Evolutionary conservation across 2,797 vertebrate genomes (phyloP), one percentile per base, ranked within the genome.

Genomic region (Neopelma chrysocephalum): DNA sequence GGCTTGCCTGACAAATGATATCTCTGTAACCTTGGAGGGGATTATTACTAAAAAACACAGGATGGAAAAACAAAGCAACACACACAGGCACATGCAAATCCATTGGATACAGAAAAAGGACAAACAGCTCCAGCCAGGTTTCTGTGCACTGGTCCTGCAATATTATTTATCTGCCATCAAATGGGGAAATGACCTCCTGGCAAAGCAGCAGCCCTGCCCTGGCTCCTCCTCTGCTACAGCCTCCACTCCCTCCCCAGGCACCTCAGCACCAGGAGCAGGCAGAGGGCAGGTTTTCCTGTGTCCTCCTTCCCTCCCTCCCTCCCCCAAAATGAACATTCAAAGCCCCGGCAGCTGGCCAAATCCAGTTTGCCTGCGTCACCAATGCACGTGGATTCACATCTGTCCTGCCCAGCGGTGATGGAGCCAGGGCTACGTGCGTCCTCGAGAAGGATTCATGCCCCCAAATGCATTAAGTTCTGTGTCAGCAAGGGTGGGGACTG

Each of bases 1-100:
- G 11, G 95, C 94, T 96, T 96, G 92, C 88, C 95, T 96, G 95
- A 96, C 88, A 96, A 97, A 96, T 57, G 92, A 95, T 97, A 97
- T 94, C 90, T 79, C 91, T 92, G 78, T 96, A 97, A 97, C 95
- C 95, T 97, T 97, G 97, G 83, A 94, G 71, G 72, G 73, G 94
- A 97, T 97, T 96, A 96, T 90, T 90, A 85, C 96, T 92, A 80
- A 92, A 97, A 96, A 91, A 90, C 51, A 87, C 65, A 77, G 88
- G 26, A 38, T 85, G 38, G 82, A 86, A 70, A 92, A 82, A 45
- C 68, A 93, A 96, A 93, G 68, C 17, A 3, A 79, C 42, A 47
- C 72, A 69, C 62, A 71, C 4, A 61, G 51, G 40, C 10, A 0
- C 81, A 76, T 9, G 1, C 68, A 94, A 92, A 92, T 91, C 95